phyloP scores from a whole-genome alignment of 2,797 vertebrate genomes.

The Darevskia nairensis region DNA sequence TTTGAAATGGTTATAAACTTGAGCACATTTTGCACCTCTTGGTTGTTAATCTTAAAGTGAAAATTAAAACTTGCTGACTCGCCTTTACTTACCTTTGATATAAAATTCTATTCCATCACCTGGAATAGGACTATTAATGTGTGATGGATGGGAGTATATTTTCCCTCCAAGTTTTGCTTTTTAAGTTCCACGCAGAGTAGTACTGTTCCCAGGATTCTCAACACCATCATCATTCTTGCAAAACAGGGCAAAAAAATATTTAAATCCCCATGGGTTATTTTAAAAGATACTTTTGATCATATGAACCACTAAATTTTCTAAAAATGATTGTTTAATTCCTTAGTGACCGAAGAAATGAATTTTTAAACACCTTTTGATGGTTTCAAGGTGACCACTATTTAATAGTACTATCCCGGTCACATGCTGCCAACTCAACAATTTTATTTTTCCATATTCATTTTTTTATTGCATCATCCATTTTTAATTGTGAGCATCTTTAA shows the following conservation, averaged over 20 bases:
- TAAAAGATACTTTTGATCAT: conserved; percentile 10
- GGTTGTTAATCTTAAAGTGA: conserved; percentile 11
- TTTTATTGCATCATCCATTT: conserved; percentile 19
- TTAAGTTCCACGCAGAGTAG: not conserved
- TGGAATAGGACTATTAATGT: conserved; percentile 12
- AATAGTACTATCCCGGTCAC: conserved; percentile 5
- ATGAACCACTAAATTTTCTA: conserved; percentile 10
- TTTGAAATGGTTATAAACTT: conserved; percentile 2
- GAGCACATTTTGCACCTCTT: not conserved
- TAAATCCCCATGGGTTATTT: not conserved
- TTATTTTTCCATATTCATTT: conserved; percentile 23
- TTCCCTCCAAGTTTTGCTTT: not conserved
- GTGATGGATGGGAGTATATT: not conserved
- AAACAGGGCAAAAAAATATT: not conserved
- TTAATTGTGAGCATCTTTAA: conserved; percentile 6
- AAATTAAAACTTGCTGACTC: not conserved
- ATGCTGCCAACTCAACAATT: conserved; percentile 10
- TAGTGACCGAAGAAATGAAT: conserved; percentile 1
- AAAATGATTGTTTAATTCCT: conserved; percentile 29
- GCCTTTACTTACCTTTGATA: not conserved
- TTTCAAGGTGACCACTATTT: conserved; percentile 31
- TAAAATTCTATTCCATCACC: not conserved
- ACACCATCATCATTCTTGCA: not conserved
- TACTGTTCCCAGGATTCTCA: not conserved
- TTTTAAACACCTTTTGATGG: not conserved